Conservation (phyloP, 2,113 vertebrate genomes). For the Oxyura jamaicensis region DNA sequence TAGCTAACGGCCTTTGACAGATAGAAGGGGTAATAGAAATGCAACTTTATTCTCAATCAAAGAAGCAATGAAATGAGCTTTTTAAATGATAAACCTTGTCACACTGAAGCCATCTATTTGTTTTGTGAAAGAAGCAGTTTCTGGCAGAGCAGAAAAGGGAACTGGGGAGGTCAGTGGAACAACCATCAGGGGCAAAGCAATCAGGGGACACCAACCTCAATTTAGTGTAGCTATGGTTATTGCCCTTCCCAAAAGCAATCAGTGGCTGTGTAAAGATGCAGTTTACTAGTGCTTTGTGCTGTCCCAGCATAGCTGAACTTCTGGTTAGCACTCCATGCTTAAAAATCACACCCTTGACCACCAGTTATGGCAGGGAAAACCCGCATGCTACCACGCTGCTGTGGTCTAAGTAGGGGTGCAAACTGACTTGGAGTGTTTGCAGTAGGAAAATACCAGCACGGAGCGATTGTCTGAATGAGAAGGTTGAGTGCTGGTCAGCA, state of each 20-base stretch:
- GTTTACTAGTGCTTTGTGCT: not conserved
- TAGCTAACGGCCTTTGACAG: constrained; percentile 3
- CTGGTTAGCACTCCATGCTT: rapidly evolving
- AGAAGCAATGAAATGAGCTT: not conserved
- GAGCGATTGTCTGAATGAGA: not conserved
- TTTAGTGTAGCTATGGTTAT: not conserved
- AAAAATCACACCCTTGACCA: not conserved
- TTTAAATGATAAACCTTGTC: not conserved
- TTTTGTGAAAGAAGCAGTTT: not conserved
- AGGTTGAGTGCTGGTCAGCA: not conserved
- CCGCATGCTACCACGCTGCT: too few relatives aligned
- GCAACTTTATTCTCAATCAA: not conserved
- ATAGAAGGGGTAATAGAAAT: not conserved
- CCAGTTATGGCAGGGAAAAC: not conserved
- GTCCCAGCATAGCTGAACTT: not conserved
- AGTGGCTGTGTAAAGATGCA: not conserved
- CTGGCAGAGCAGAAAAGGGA: not conserved
- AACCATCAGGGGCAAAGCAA: not conserved
- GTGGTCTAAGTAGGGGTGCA: rapidly evolving
- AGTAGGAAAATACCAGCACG: not conserved
- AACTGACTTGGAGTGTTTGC: too few relatives aligned
- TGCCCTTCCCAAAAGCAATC: not conserved
- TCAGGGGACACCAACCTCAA: not conserved
- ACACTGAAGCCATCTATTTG: not conserved
- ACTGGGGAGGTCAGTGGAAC: not conserved